Conservation (phyloP, 2,888 invertebrate genomes). For the Dusona sp. region DNA sequence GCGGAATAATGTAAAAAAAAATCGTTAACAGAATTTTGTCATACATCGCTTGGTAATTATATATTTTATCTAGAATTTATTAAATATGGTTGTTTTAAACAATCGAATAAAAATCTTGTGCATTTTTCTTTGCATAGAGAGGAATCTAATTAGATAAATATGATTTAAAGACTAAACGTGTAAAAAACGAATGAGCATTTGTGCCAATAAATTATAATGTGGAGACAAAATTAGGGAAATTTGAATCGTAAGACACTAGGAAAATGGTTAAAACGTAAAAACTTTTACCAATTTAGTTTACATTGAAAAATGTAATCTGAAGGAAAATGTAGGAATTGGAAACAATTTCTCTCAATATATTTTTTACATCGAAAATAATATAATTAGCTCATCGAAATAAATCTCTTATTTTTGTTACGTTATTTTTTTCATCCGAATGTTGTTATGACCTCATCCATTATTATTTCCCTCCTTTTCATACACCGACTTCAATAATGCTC, state of each 20-base stretch:
- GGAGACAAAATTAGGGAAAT: not conserved
- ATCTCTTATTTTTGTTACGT: not conserved
- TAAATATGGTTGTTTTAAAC: not conserved
- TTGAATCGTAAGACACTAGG: not conserved
- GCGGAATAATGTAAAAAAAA: too few relatives aligned
- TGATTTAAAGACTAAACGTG: not conserved
- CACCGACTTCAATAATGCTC: not conserved
- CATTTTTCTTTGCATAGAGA: not conserved
- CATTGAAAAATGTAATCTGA: too few relatives aligned
- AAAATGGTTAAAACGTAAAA: not conserved
- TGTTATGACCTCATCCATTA: not conserved
- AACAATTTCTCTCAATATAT: not conserved
- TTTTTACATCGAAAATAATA: not conserved
- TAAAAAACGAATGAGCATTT: not conserved
- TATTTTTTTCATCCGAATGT: not conserved
- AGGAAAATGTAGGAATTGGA: too few relatives aligned
- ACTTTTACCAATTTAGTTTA: not conserved
- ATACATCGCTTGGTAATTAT: too few relatives aligned
- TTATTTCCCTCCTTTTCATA: not conserved
- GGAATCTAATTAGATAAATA: not conserved
- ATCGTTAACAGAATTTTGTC: too few relatives aligned
- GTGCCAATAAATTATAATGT: not conserved
- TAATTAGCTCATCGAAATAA: not conserved
- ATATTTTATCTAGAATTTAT: too few relatives aligned
- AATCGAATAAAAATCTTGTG: not conserved